Evolutionary conservation across 2,113 vertebrate species (phyloP).

Genomic region (Aptenodytes patagonicus): DNA sequence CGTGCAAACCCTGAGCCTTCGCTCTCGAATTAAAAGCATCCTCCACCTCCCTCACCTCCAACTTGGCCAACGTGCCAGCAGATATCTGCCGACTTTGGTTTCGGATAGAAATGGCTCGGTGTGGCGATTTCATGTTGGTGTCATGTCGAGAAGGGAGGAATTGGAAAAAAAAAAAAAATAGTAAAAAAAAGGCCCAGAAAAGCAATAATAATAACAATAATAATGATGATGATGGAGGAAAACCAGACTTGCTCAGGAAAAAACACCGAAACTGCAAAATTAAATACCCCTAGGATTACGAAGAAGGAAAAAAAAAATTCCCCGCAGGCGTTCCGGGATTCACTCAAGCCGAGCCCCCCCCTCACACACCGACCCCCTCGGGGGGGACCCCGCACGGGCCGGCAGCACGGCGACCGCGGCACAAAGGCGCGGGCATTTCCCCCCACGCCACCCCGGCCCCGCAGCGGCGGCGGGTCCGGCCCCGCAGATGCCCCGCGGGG

Average conservation of each 20-base stretch:
- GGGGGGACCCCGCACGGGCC: background rate
- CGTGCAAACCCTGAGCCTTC: background rate
- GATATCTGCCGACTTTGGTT: constrained; percentile 19
- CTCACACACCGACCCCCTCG: background rate
- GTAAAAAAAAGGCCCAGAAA: too few species aligned
- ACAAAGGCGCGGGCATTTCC: background rate
- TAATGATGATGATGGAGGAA: background rate
- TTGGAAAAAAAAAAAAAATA: background rate
- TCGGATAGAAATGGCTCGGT: background rate
- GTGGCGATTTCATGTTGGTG: background rate
- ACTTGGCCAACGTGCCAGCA: background rate
- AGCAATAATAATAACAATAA: background rate
- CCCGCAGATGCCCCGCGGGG: too few species aligned
- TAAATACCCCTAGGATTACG: background rate
- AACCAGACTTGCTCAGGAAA: background rate
- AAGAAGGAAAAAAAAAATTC: background rate
- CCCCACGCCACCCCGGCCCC: background rate
- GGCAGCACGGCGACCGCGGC: background rate
- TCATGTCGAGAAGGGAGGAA: background rate
- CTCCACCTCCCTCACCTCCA: constrained; percentile 3
- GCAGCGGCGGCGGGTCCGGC: background rate
- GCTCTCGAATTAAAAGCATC: constrained; percentile 61
- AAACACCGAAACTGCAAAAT: background rate
- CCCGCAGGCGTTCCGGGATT: background rate
- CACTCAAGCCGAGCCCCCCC: background rate